Conservation (phyloP, 2,888 invertebrate genomes). For the Globia sparganii region DNA sequence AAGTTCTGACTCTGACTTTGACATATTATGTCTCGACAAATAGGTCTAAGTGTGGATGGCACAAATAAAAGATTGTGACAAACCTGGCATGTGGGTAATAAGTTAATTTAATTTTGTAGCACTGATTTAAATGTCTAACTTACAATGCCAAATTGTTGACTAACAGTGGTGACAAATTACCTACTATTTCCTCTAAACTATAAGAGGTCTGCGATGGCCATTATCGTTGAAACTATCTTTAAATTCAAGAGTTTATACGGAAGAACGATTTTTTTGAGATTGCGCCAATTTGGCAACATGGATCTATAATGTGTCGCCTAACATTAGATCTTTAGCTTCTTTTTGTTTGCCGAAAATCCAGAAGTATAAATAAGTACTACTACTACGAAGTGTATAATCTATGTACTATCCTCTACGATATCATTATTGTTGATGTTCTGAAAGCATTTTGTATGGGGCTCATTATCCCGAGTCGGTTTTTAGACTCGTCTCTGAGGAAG, state of each 20-base stretch:
- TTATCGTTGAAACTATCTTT: conserved; percentile 10
- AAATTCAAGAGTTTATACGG: conserved; percentile 44
- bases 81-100: background rate
- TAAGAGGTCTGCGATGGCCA: background rate
- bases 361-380: background rate
- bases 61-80: background rate
- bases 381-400: background rate
- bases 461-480: conserved; percentile 2
- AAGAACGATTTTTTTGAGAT: conserved; percentile 50
- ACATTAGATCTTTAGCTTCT: conserved; percentile 18
- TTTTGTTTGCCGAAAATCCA: conserved; percentile 22
- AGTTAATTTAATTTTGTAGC: conserved; percentile 2
- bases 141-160: too few species aligned
- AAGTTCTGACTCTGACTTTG: too few species aligned
- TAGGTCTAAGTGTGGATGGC: background rate
- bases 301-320: conserved; percentile 20
- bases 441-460: conserved; percentile 3
- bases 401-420: background rate
- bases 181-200: background rate
- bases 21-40: too few species aligned
- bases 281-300: conserved; percentile 55
- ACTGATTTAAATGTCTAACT: too few species aligned
- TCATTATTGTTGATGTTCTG: background rate
- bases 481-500: conserved; percentile 8
- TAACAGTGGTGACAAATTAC: background rate